Percentiles rank a stretch among this genome's conserved stretches.
Evolutionary conservation across 2,113 vertebrate species (phyloP).

Genomic region (Oxyura jamaicensis): DNA sequence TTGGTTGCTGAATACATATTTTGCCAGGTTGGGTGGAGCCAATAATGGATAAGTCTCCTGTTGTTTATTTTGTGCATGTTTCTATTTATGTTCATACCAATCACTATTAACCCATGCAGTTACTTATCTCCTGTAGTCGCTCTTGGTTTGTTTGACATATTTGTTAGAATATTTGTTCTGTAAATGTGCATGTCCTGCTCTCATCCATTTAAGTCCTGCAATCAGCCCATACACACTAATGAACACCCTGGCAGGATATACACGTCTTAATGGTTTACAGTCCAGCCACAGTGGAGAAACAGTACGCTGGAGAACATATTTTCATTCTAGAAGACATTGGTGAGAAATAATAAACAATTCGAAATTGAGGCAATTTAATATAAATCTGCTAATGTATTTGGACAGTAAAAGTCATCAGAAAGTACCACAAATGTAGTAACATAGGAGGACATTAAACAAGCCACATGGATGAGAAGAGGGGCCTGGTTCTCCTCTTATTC

Average conservation of each 20-base stretch:
- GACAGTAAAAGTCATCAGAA: background rate
- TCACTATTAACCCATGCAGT: background rate
- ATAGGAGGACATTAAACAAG: background rate
- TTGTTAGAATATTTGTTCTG: background rate
- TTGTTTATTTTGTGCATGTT: background rate
- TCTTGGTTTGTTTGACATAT: background rate
- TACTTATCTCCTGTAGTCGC: background rate
- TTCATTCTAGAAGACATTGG: background rate
- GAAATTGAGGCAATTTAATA: background rate
- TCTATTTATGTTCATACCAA: background rate
- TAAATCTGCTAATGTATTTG: background rate
- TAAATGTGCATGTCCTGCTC: background rate
- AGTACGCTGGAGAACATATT: background rate
- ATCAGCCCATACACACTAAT: background rate
- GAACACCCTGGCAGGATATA: background rate
- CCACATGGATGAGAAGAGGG: background rate
- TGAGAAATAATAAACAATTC: background rate
- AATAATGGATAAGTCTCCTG: background rate
- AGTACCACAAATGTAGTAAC: background rate
- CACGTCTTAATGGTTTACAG: rapidly evolving
- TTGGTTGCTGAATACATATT: background rate
- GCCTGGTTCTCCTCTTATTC: background rate
- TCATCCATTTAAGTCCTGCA: background rate
- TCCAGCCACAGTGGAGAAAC: background rate
- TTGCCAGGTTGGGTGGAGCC: background rate